Percentiles rank a stretch among this genome's conserved stretches.
phyloP scores from a whole-genome alignment of 1,140 invertebrate genomes.

The Megalonaias nervosa region DNA sequence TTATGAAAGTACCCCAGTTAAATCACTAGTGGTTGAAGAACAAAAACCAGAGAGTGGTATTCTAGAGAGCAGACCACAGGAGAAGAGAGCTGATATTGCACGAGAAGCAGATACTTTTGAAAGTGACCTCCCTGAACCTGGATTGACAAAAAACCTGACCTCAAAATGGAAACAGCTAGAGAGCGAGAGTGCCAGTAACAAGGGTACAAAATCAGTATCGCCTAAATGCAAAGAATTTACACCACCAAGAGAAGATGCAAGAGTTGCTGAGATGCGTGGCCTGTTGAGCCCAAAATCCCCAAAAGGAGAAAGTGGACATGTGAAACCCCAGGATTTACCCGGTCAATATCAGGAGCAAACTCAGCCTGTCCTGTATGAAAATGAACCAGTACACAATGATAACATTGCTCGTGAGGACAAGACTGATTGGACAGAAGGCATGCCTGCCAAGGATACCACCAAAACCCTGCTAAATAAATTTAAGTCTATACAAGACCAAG shows the following conservation, averaged over 20 bases:
- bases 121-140: constrained; percentile 61
- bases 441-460: constrained; percentile 60
- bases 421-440: constrained; percentile 52
- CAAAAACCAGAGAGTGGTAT: constrained; percentile 60
- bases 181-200: constrained; percentile 43
- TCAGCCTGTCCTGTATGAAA: constrained; percentile 52
- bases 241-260: constrained; percentile 56
- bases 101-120: constrained; percentile 42
- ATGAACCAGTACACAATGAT: constrained; percentile 44
- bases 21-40: constrained; percentile 47
- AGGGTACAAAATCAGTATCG: constrained; percentile 41
- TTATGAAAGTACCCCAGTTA: constrained; percentile 51
- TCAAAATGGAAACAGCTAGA: constrained; percentile 62
- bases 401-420: constrained; percentile 58
- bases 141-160: constrained; percentile 61
- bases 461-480: constrained; percentile 61
- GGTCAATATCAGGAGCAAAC: constrained; percentile 62
- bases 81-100: constrained; percentile 45
- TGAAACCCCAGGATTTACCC: constrained; percentile 58
- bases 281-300: constrained; percentile 49
- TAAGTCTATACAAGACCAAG: constrained; percentile 58
- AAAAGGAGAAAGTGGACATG: constrained; percentile 40
- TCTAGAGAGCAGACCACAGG: constrained; percentile 58
- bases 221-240: constrained; percentile 62
- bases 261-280: constrained; percentile 35